phyloP scores from a whole-genome alignment of 2,113 vertebrate genomes.

The Rhabdornis inornatus region DNA sequence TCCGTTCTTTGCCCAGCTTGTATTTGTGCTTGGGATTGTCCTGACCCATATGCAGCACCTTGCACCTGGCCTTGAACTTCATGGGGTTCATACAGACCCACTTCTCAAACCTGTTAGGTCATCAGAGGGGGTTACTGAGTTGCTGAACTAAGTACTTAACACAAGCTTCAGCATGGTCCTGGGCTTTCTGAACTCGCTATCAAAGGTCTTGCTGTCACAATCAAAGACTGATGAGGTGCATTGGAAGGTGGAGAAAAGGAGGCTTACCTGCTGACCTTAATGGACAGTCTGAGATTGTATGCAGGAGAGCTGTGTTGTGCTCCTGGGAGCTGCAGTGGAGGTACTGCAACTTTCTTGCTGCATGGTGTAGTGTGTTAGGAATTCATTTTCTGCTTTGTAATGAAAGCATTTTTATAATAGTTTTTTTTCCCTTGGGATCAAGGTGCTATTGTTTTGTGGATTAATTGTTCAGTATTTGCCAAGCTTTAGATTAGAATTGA shows the following conservation, averaged over 20 bases:
- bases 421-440: too few relatives aligned
- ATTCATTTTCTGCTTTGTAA: background rate
- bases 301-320: background rate
- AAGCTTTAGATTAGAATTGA: background rate
- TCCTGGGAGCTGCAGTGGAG: background rate
- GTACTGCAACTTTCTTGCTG: background rate
- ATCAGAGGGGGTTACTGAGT: accelerated
- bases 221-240: background rate
- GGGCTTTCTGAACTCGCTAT: background rate
- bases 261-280: background rate
- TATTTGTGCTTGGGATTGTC: background rate
- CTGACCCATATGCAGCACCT: background rate
- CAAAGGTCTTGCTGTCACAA: accelerated
- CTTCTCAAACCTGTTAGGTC: background rate
- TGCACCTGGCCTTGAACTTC: too few relatives aligned
- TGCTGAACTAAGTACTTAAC: background rate
- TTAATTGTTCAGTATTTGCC: background rate
- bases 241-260: background rate
- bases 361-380: background rate
- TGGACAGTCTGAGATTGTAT: background rate
- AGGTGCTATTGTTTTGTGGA: background rate
- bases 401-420: background rate
- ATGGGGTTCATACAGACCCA: background rate
- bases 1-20: background rate
- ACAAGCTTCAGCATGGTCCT: accelerated